Conservation (phyloP, 1,140 invertebrate genomes). For the Harlomillsia oculata region DNA sequence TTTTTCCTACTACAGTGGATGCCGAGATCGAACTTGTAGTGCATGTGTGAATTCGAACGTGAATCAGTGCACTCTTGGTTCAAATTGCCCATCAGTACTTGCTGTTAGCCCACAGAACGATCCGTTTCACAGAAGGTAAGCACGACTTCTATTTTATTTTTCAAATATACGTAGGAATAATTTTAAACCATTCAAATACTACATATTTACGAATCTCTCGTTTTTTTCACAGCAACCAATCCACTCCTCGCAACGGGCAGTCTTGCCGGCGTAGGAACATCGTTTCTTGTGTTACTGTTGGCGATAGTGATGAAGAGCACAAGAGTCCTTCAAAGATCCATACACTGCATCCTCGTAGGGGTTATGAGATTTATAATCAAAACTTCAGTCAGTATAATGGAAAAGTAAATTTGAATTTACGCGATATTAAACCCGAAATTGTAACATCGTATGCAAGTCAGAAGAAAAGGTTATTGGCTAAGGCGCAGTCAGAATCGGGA, state of each 20-base stretch:
- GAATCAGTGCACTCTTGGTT: slow-evolving; percentile 34
- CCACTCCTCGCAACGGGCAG: slow-evolving; percentile 38
- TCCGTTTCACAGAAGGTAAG: slow-evolving; percentile 35
- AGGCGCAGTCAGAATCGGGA: slow-evolving; percentile 69
- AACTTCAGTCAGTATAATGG: neutral
- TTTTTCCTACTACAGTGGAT: slow-evolving; percentile 34
- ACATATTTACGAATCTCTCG: no score
- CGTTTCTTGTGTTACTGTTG: slow-evolving; percentile 70
- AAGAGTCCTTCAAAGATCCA: slow-evolving; percentile 45
- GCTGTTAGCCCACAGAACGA: slow-evolving; percentile 41
- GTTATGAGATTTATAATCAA: neutral
- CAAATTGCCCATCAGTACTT: slow-evolving; percentile 41
- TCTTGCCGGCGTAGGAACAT: slow-evolving; percentile 48
- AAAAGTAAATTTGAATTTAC: slow-evolving; percentile 10
- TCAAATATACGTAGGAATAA: no score
- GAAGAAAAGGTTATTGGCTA: slow-evolving; percentile 77
- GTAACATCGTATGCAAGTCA: slow-evolving; percentile 48
- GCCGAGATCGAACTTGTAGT: slow-evolving; percentile 40
- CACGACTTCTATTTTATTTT: no score
- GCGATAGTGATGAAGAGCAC: slow-evolving; percentile 65
- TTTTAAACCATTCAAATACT: no score
- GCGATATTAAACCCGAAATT: slow-evolving; percentile 34
- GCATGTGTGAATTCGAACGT: slow-evolving; percentile 38
- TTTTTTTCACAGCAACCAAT: slow-evolving; percentile 41
- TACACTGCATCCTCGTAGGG: slow-evolving; percentile 22